Percentiles rank a stretch among this genome's conserved stretches.
Conservation (phyloP, 2,113 vertebrate genomes). For the Paralichthys olivaceus region DNA sequence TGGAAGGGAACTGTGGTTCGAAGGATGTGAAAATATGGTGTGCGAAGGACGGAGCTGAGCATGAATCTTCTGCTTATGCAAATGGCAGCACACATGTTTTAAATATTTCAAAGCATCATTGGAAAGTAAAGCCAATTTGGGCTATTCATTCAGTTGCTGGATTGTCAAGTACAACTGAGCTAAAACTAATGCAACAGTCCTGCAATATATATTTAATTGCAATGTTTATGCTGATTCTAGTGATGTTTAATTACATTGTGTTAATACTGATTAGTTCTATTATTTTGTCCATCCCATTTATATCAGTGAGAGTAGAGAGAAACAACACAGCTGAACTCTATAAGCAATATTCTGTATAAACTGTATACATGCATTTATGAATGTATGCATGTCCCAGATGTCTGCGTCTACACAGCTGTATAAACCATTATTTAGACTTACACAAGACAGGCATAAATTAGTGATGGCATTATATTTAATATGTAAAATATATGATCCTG, state of each 20-base stretch:
- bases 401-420: neutral
- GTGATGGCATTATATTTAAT: neutral
- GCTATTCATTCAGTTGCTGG: neutral
- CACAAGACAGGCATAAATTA: neutral
- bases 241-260: neutral
- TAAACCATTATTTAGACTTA: neutral
- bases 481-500: too few species aligned
- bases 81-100: constrained; percentile 11
- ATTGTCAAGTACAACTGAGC: neutral
- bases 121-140: constrained; percentile 1
- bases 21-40: constrained; percentile 45
- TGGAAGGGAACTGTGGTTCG: constrained; percentile 47
- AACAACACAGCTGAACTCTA: neutral
- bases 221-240: neutral
- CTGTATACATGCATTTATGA: neutral
- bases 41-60: constrained; percentile 24
- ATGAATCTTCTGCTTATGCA: constrained; percentile 21
- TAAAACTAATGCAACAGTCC: neutral
- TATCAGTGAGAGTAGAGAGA: neutral
- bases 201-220: neutral
- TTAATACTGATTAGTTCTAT: neutral
- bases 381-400: neutral
- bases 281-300: neutral
- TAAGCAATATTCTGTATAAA: neutral
- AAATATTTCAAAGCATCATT: neutral